A percentile compares a stretch with the other conserved stretches of the same genome.
phyloP scores from a whole-genome alignment of 2,113 vertebrate genomes.

The Ptilorrhoa leucosticta region DNA sequence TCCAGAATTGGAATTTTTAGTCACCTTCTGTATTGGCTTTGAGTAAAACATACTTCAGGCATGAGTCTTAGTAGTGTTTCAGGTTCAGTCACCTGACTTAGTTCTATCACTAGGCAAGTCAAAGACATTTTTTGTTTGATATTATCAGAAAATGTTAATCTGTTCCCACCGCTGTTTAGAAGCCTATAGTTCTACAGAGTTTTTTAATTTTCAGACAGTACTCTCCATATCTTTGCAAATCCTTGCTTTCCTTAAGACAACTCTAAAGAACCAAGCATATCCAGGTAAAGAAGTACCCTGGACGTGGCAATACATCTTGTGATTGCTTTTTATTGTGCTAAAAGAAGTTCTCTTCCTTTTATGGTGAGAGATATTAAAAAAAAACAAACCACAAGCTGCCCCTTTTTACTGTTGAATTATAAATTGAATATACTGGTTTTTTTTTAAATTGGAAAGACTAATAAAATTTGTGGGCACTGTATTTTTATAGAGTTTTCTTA shows the following conservation, averaged over 20 bases:
- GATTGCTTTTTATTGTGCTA: neutral
- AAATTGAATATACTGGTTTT: accelerated
- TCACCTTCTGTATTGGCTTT: neutral
- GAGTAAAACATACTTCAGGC: neutral
- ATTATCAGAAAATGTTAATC: neutral
- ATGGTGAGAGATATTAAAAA: neutral
- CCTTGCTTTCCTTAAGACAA: neutral
- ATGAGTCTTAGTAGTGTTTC: neutral
- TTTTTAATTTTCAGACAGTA: neutral
- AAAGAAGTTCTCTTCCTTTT: neutral
- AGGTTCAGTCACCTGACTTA: neutral
- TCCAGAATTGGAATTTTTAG: neutral
- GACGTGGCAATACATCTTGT: neutral
- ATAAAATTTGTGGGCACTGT: neutral
- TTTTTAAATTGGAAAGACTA: neutral
- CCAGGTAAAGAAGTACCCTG: neutral
- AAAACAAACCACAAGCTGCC: neutral
- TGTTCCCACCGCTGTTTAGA: neutral
- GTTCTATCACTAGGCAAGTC: neutral
- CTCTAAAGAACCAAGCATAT: neutral
- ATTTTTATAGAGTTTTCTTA: neutral
- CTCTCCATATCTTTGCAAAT: neutral
- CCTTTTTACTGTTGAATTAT: neutral
- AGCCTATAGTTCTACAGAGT: neutral
- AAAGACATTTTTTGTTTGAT: neutral